These are phyloP conservation scores for Gambusia affinis DNA, from an alignment of 2,113 vertebrate genomes.

Conservation along the genomic window DNA sequence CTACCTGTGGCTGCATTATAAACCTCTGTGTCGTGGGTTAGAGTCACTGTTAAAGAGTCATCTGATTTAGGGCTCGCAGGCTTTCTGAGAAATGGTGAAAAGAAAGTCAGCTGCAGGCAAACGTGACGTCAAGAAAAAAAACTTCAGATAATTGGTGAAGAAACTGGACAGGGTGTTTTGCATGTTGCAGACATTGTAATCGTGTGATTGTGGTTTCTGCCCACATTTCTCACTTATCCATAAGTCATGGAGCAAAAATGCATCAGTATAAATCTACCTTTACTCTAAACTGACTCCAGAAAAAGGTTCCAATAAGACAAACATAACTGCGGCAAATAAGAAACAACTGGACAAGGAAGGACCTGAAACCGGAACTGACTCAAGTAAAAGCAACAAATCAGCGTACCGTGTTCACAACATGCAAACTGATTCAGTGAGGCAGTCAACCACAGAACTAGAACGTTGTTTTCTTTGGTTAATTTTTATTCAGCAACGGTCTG, in stretches of 20 bases:
- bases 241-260: neutral
- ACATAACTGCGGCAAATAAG: too few relatives aligned
- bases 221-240: neutral
- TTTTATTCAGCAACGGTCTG: too few relatives aligned
- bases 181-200: conserved; percentile 2
- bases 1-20: conserved; percentile 75
- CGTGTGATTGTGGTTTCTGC: neutral
- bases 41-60: conserved; percentile 75
- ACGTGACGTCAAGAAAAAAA: conserved; percentile 19
- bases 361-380: too few relatives aligned
- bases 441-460: too few relatives aligned
- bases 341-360: too few relatives aligned
- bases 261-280: neutral
- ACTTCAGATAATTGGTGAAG: neutral
- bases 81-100: conserved; percentile 80
- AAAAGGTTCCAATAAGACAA: too few relatives aligned
- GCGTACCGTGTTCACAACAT: too few relatives aligned
- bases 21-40: conserved; percentile 66
- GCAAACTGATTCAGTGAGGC: too few relatives aligned
- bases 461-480: too few relatives aligned
- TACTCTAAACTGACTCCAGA: neutral
- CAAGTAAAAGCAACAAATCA: too few relatives aligned
- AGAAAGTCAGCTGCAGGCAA: conserved; percentile 62
- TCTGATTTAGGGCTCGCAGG: conserved; percentile 80
- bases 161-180: conserved; percentile 22